phyloP scores from a whole-genome alignment of 2,888 invertebrate species.

The Aphidoletes aphidimyza region DNA sequence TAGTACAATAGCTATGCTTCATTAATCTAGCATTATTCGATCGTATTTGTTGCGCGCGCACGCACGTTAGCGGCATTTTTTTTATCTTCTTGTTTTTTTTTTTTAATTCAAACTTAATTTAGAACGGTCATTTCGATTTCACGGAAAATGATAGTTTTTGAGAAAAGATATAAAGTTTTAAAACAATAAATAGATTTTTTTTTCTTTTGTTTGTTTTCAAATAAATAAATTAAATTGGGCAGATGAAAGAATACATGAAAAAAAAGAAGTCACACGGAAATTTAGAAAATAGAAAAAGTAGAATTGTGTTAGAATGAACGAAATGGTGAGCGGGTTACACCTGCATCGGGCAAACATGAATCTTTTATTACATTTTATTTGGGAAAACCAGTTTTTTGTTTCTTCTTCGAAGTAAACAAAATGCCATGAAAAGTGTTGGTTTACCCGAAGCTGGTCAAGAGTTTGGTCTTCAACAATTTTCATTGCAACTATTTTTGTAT shows the following conservation, averaged over 20 bases:
- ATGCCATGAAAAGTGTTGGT: no score
- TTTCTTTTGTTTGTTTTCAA: no score
- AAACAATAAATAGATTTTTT: slow-evolving; percentile 10
- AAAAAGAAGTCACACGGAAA: not conserved
- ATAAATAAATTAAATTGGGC: not conserved
- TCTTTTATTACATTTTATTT: not conserved
- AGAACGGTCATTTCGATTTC: slow-evolving; percentile 22
- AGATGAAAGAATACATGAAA: not conserved
- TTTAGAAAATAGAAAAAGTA: not conserved
- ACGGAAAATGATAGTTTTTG: not conserved
- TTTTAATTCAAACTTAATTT: not conserved
- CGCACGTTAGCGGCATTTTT: not conserved
- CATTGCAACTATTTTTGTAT: not conserved
- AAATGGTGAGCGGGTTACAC: slow-evolving; percentile 10
- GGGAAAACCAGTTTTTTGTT: no score
- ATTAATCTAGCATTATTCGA: not conserved
- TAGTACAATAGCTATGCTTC: slow-evolving; percentile 36
- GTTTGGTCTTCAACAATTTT: not conserved
- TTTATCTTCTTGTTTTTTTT: no score
- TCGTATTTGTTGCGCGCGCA: not conserved
- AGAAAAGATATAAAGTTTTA: not conserved
- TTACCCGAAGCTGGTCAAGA: not conserved
- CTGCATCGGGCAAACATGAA: not conserved
- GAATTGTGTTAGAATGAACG: slow-evolving; percentile 9
- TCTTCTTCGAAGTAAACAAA: no score